Base-by-base conservation (phyloP, 1,140 invertebrate species). In the Phenacoccus solenopsis region DNA sequence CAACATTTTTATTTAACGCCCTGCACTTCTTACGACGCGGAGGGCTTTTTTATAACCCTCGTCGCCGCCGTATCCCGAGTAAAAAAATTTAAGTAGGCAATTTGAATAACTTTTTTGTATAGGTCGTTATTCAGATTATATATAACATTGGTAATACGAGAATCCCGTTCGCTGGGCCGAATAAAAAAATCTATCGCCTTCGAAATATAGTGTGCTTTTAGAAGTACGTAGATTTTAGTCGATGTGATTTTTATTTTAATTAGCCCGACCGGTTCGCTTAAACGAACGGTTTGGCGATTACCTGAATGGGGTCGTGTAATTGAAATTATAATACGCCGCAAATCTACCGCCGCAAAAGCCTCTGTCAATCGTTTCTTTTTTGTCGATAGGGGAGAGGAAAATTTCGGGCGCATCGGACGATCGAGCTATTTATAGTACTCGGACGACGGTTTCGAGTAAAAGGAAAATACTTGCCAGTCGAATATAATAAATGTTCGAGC, bases 41-140 rank as follows among this genome's bases (percentile, higher is more conserved):
- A 3, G 38, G 5, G 30, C 30, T 49, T 16, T 49, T 49, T 49
- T 49, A 32, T 32, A 32, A 32, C 30, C 30, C 30, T 2, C 20
- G 4, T 10, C 16, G 16, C 38, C n/a, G n/a, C n/a, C n/a, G 16
- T 32, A 49, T 49, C 20, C 38, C 13, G 38, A 10, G 4, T n/a
- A 49, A 49, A 49, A 49, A 49, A 49, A 49, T 49, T 49, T 49
- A 49, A 49, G 38, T 49, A 49, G 38, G 38, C 38, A 49, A 49
- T 49, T 49, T 49, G 38, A 49, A 49, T 49, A 49, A 49, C 5
- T 49, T 49, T 49, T 49, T 49, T 49, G 38, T 49, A 49, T 49
- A 49, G 38, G 38, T 49, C 38, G 38, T 49, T 49, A 49, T 49
- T 49, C 38, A 49, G 38, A 10, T 9, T n/a, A 4, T n/a, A 9